A percentile compares a stretch with the other conserved stretches of the same genome.
These are phyloP conservation scores for Diabrotica balteata DNA, from an alignment of 2,888 invertebrate genomes.

Conservation along the genomic window DNA sequence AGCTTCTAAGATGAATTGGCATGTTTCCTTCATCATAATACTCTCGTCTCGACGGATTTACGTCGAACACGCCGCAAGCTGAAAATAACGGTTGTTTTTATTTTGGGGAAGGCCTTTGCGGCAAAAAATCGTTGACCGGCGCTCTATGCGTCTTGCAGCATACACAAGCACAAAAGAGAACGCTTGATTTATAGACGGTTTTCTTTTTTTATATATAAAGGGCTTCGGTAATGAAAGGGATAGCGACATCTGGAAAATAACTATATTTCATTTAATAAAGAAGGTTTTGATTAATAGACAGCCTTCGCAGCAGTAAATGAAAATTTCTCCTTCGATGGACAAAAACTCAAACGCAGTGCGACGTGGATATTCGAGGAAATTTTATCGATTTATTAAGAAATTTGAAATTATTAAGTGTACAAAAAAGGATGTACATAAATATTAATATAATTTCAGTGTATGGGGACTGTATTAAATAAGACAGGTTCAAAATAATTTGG, in stretches of 20 bases:
- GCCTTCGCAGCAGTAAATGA: background rate
- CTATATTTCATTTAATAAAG: conserved; percentile 16
- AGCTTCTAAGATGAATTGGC: no score
- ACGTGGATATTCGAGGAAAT: no score
- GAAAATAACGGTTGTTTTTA: conserved; percentile 2
- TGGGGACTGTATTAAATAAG: no score
- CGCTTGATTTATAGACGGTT: conserved; percentile 16
- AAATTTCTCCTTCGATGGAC: background rate
- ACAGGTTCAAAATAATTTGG: no score
- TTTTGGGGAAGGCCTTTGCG: conserved; percentile 4
- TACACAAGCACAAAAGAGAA: conserved; percentile 6
- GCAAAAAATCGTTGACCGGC: conserved; percentile 14
- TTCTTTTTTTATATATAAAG: conserved; percentile 8
- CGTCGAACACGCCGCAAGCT: background rate
- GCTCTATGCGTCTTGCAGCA: background rate
- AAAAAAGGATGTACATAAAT: no score
- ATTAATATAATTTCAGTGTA: no score
- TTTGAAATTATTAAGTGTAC: no score
- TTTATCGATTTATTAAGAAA: no score
- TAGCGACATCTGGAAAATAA: conserved; percentile 16
- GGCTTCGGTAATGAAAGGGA: conserved; percentile 11
- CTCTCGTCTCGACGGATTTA: background rate
- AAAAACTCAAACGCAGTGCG: background rate
- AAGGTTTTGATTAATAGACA: conserved; percentile 13
- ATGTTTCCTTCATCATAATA: no score